Conservation (phyloP, 1,140 invertebrate genomes). For the Riptortus pedestris region DNA sequence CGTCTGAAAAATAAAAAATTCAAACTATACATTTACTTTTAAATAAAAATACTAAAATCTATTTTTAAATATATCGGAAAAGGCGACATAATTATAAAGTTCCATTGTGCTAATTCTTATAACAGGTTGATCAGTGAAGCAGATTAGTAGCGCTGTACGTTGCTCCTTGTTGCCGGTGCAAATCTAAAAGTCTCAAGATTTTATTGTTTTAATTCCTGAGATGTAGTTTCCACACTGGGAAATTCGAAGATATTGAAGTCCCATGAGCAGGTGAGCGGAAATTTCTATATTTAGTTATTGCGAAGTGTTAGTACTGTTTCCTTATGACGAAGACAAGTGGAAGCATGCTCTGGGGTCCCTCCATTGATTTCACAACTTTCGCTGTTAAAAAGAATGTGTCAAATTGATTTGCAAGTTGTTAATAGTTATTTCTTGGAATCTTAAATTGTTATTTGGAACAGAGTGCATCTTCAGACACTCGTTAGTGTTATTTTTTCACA, state of each 20-base stretch:
- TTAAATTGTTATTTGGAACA: no score
- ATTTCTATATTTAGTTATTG: background rate
- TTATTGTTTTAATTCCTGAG: background rate
- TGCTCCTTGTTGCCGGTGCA: slow-evolving; percentile 4
- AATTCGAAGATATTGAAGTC: background rate
- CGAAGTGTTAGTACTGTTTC: background rate
- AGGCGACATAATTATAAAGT: no score
- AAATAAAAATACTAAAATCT: no score
- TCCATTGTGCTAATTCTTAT: no score
- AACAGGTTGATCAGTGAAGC: background rate
- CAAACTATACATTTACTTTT: no score
- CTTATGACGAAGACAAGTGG: background rate
- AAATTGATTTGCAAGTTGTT: background rate
- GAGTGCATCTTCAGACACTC: no score
- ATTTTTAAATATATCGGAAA: no score
- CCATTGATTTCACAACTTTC: slow-evolving; percentile 21
- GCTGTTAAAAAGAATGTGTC: slow-evolving; percentile 14
- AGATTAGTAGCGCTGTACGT: slow-evolving; percentile 7
- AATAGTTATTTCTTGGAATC: no score
- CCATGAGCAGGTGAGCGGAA: background rate
- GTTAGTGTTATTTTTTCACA: background rate
- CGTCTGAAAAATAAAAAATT: no score
- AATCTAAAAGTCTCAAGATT: background rate
- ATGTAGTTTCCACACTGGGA: background rate
- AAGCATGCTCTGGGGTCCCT: slow-evolving; percentile 14